Evolutionary conservation across 2,797 vertebrate species (phyloP).

Genomic region (Lepus townsendii): DNA sequence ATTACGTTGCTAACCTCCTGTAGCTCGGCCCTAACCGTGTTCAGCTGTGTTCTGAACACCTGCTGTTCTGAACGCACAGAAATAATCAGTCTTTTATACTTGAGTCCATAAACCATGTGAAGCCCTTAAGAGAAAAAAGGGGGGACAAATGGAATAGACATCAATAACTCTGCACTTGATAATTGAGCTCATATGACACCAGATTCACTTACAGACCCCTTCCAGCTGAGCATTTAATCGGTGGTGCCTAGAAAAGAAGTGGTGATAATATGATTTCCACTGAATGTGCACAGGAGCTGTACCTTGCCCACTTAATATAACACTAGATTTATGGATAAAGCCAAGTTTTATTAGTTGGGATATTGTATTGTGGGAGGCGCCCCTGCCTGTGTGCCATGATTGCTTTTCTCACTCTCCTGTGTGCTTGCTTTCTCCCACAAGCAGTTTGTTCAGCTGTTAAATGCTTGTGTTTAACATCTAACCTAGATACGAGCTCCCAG

Average conservation of each 20-base stretch:
- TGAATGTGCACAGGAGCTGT: neutral
- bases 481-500: neutral
- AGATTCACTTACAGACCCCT: neutral
- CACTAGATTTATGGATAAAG: slow-evolving; percentile 6
- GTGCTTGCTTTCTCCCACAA: neutral
- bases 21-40: neutral
- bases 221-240: neutral
- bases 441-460: neutral
- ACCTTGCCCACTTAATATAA: slow-evolving; percentile 42
- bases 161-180: slow-evolving; percentile 5
- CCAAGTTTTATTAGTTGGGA: neutral
- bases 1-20: neutral
- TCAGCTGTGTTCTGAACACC: neutral
- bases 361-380: neutral
- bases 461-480: neutral
- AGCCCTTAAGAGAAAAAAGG: neutral
- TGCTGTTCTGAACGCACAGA: neutral
- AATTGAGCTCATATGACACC: neutral
- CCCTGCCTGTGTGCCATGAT: neutral
- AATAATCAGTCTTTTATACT: slow-evolving; percentile 9
- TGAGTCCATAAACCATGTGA: slow-evolving; percentile 30
- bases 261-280: neutral
- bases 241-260: neutral
- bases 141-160: neutral
- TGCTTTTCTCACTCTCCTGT: neutral